Evolutionary conservation across 35 echinoderm and acorn worm species (phyloP).

Genomic region (Strongylocentrotus purpuratus): DNA sequence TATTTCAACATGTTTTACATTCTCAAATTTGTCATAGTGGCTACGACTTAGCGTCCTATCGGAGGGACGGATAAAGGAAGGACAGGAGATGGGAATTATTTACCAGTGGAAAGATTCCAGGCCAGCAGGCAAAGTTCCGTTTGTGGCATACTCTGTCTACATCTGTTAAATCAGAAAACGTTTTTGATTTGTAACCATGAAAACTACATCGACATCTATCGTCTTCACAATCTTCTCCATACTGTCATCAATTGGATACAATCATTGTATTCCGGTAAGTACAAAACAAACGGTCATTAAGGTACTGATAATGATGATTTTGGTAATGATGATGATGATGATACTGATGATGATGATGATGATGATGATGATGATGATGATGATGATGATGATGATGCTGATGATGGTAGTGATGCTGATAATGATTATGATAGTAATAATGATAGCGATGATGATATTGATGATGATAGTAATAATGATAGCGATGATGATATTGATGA

Average conservation of each 20-base stretch:
- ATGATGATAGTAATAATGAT: not conserved
- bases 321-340: not conserved
- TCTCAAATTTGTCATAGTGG: not conserved
- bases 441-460: not conserved
- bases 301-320: not conserved
- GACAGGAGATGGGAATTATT: not conserved
- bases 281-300: not conserved
- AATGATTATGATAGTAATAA: not conserved
- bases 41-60: not conserved
- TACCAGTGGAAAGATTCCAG: not conserved
- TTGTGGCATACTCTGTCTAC: no score
- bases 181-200: not conserved
- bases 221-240: not conserved
- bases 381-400: not conserved
- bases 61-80: not conserved
- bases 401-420: not conserved
- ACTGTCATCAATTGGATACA: not conserved
- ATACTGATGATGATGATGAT: not conserved
- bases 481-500: conserved; percentile 5
- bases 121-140: not conserved
- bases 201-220: not conserved
- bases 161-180: not conserved
- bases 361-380: no score
- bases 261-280: not conserved
- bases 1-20: not conserved